Percentiles rank a stretch among this genome's conserved stretches.
Conservation (phyloP, 2,888 invertebrate species). For the Drosophila emarginata region DNA sequence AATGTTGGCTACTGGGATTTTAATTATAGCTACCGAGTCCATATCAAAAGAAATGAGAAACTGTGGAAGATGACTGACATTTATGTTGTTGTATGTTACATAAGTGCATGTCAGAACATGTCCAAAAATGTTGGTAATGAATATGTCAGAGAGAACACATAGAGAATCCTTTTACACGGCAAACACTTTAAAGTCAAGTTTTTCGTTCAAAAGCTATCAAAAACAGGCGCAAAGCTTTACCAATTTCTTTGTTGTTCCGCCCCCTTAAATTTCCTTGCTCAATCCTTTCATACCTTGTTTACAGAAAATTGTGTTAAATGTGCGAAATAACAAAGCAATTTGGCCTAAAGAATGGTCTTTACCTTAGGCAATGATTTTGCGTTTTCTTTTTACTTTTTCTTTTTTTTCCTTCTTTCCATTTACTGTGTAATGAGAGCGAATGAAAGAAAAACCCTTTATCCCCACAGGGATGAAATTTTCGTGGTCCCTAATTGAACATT, state of each 20-base stretch:
- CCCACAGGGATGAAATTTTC: constrained; percentile 1
- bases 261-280: too few species aligned
- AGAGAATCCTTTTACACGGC: neutral
- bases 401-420: constrained; percentile 22
- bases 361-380: constrained; percentile 20
- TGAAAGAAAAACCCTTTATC: constrained; percentile 8
- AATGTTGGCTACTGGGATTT: neutral
- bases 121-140: constrained; percentile 5
- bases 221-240: constrained; percentile 6
- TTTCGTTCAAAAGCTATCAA: constrained; percentile 20
- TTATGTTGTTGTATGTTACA: constrained; percentile 1
- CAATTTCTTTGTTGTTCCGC: neutral
- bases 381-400: constrained; percentile 1
- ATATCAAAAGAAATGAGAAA: neutral
- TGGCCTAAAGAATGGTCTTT: constrained; percentile 31
- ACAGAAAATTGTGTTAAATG: constrained; percentile 74
- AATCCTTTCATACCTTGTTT: constrained; percentile 51
- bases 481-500: constrained; percentile 67
- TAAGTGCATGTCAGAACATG: constrained; percentile 2
- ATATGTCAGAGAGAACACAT: constrained; percentile 19
- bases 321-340: constrained; percentile 69
- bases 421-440: constrained; percentile 21
- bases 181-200: neutral
- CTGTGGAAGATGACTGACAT: neutral
- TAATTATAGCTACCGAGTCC: constrained; percentile 5